Base-by-base conservation (phyloP, 2,797 vertebrate genomes). In the Platyrinchus mystaceus region DNA sequence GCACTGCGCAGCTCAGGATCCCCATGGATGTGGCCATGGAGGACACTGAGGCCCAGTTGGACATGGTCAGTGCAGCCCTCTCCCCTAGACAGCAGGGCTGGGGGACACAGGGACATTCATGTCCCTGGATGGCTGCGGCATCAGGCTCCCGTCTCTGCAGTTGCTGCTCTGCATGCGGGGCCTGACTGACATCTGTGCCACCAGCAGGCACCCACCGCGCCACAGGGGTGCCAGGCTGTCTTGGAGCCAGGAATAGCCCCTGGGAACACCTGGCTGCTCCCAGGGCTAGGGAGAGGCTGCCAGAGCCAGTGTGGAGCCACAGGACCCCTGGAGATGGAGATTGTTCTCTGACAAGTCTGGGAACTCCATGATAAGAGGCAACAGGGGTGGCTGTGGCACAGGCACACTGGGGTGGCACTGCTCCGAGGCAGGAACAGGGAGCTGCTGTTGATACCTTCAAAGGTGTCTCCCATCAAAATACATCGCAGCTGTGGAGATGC, bases 41-140 rank as follows among this genome's bases (percentile, higher is more conserved):
- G 39, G 98, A 99, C 96, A 98, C 98, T 0, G 97, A 98, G 62
- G 96, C 96, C 26, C 99, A 99, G 94, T 66, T 99, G 77, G 98
- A 98, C 21, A 97, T 56, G 97, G 99, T 99, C 80, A 97, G 98
- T 23, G 13, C 4, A 43, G 39, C 30, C 39, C 30, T 17, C 36
- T 43, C 7, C 24, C n/a, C 1, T 0, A 32, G 36, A 23, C 3
- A 10, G 28, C 7, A 15, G 39, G 50, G 23, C 28, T 49, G 44
- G 15, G 41, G 23, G 19, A 22, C 3, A 23, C 17, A 0, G 43
- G 28, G 71, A 56, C 37, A 34, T 6, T 59, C 3, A 2, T 0
- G 5, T 36, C 46, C 16, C 56, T 0, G 3, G 14, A 9, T 2
- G 12, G 83, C 59, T 56, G 63, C 11, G 44, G 16, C n/a, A 87